These are phyloP conservation scores for Rhinogobio ventralis DNA, from an alignment of 2,797 vertebrate genomes.

Conservation along the genomic window DNA sequence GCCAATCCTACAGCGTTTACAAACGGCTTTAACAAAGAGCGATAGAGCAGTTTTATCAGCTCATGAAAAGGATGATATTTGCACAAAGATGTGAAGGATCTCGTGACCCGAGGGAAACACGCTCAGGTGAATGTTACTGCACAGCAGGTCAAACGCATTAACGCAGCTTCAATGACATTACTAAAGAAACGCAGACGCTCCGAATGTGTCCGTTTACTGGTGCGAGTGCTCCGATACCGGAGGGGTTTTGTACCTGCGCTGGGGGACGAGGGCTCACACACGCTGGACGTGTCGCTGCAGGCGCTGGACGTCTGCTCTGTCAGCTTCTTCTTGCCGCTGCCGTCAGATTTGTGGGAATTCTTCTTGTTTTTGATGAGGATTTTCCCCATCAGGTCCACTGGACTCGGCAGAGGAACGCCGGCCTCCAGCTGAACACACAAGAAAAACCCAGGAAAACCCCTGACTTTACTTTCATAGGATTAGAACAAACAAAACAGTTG, in stretches of 20 bases:
- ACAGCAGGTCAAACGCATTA: not conserved
- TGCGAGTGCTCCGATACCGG: no score
- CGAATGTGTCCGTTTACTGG: no score
- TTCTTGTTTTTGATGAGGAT: slow-evolving; percentile 99
- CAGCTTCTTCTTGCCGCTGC: slow-evolving; percentile 92
- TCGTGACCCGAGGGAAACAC: not conserved
- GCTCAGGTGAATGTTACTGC: not conserved
- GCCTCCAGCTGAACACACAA: slow-evolving; percentile 83
- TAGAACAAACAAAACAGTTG: not conserved
- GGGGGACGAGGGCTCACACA: slow-evolving; percentile 93
- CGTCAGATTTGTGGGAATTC: slow-evolving; percentile 90
- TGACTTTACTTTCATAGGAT: no score
- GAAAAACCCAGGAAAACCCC: slow-evolving; percentile 22
- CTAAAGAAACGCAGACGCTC: no score
- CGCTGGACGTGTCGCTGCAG: slow-evolving; percentile 90
- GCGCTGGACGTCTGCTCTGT: slow-evolving; percentile 94
- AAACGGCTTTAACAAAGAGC: no score
- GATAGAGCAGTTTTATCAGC: not conserved
- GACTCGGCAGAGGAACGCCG: slow-evolving; percentile 90
- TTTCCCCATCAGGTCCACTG: slow-evolving; percentile 95
- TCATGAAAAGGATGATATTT: not conserved
- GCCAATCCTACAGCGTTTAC: not conserved
- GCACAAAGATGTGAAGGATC: not conserved
- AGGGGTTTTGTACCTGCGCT: slow-evolving; percentile 82
- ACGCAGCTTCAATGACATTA: not conserved